Base-by-base conservation (phyloP, 2,888 invertebrate genomes). In the Drosophila setosimentum region DNA sequence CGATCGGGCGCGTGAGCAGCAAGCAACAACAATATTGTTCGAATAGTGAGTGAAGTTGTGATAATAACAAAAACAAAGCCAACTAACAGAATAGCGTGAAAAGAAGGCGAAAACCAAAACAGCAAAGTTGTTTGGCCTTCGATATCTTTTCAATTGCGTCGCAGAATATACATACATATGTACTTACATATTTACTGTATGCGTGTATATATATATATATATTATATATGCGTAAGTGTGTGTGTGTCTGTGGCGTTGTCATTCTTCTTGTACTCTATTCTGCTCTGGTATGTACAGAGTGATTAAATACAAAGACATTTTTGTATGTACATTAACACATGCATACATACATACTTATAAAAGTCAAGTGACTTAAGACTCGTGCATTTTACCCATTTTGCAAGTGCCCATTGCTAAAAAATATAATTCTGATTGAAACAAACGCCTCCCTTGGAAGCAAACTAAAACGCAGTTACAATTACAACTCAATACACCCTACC, bases 121-220 rank as follows among this genome's bases (percentile, higher is more conserved):
- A 72, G 76, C 88, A 83, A 85, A 83, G 87, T 87, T 87, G 87
- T 87, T 87, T 90, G 90, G 87, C 87, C 90, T 87, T 87, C 90
- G 77, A 88, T 86, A 89, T 89, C 84, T 87, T 87, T 87, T 86
- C 82, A 86, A 87, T 88, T 87, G 87, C 87, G 87, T 83, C 87
- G 87, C 87, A 87, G 84, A 88, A 86, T 88, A 87, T 78, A 72
- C 58, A 72, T 70, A 57, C 16, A 58, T 45, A 54, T 61, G 29
- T 21, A 29, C 33, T 32, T 32, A 33, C 48, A 50, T 60, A 61
- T 57, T 54, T 54, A n/a, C 18, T 32, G 10, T 64, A 33, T 66
- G 50, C 33, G 42, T 42, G 32, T 57, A 16, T 42, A 21, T 24
- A 13, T 42, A 24, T 45, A 24, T 24, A 29, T 33, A 18, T 3